Evolutionary conservation across 2,113 vertebrate genomes (phyloP), one percentile per base, ranked within the genome.

Genomic region (Serinus canaria): DNA sequence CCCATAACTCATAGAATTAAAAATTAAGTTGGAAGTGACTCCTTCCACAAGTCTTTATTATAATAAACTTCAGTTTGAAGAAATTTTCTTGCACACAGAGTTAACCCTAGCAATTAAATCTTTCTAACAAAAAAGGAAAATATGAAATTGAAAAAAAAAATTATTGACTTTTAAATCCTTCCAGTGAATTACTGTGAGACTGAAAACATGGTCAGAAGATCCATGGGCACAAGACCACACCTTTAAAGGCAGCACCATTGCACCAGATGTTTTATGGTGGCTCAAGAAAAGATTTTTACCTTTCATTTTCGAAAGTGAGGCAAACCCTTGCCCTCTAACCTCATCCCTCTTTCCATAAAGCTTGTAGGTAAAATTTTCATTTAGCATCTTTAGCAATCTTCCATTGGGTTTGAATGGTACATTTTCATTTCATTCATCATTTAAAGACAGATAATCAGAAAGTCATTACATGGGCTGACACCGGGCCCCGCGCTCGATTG

Each of bases 381-480:
- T 96, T 97, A 97, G 97, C 97, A 95, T 97, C 97, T 95, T 94
- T 96, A 97, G 96, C 97, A 95, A 96, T 96, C 97, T 96, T 96
- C 92, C 94, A 90, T 96, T 97, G 97, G 95, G 92, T 97, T 96
- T 96, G 97, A 98, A 97, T 90, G 96, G 98, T 98, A 98, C 98
- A 98, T 98, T 98, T 98, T 98, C 98, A 98, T 99, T 99, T 99
- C 98, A 99, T 99, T 99, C 98, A 99, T 99, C 99, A 99, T 99
- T 99, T 99, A 98, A 99, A 98, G 98, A 98, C 98, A 99, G 99
- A 99, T 99, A 99, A 99, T 99, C 99, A 99, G 98, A 99, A 99
- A 98, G 99, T 99, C 99, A 99, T 99, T 99, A 99, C 98, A 98
- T 97, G 95, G 98, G 98, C 99, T 98, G 97, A 98, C 98, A 98